phyloP scores from a whole-genome alignment of 2,888 invertebrate genomes.

The Dermolepida albohirtum region DNA sequence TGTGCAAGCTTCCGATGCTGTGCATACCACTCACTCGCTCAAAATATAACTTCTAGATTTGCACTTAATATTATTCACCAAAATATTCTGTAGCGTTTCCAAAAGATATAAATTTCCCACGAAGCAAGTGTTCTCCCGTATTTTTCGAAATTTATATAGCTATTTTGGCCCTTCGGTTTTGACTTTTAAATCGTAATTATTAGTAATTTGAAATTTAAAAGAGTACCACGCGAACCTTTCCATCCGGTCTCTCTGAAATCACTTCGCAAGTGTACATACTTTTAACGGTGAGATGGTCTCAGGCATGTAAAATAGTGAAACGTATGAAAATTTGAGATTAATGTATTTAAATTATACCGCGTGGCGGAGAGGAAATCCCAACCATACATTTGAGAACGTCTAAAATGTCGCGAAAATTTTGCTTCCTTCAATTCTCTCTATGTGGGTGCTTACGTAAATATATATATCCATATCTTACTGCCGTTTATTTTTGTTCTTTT shows the following conservation, averaged over 20 bases:
- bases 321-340: neutral
- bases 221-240: neutral
- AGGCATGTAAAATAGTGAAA: neutral
- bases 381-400: too few species aligned
- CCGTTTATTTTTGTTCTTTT: too few species aligned
- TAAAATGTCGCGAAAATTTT: too few species aligned
- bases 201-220: slow-evolving; percentile 31
- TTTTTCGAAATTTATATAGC: slow-evolving; percentile 10
- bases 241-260: neutral
- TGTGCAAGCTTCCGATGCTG: neutral
- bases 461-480: too few species aligned
- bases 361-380: too few species aligned
- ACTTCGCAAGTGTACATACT: neutral
- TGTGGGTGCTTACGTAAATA: too few species aligned
- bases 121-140: slow-evolving; percentile 8
- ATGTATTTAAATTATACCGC: too few species aligned
- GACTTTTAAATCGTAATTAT: slow-evolving; percentile 16
- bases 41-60: neutral
- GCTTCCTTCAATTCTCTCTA: too few species aligned
- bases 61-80: too few species aligned
- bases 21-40: neutral
- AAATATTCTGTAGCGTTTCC: slow-evolving; percentile 5
- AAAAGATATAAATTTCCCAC: slow-evolving; percentile 2
- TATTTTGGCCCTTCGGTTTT: neutral
- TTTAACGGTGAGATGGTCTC: neutral